Conservation (phyloP, 2,797 vertebrate species). For the Gymnopithys bicolor region DNA sequence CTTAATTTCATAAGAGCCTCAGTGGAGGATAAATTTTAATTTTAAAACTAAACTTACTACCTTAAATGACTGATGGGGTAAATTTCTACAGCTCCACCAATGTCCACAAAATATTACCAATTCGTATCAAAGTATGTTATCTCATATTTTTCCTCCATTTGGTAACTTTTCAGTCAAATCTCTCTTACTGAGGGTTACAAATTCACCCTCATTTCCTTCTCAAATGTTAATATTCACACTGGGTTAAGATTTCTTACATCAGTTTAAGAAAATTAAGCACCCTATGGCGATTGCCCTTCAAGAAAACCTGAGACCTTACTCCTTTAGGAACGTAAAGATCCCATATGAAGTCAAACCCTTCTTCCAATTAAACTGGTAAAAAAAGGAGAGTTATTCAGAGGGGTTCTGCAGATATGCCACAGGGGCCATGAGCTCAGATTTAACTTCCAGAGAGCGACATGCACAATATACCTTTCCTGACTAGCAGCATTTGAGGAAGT, state of each 20-base stretch:
- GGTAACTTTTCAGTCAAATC: not conserved
- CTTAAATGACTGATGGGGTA: not conserved
- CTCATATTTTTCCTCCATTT: rapidly evolving
- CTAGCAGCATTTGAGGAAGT: not conserved
- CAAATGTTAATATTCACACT: not conserved
- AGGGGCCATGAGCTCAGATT: not conserved
- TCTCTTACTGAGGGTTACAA: not conserved
- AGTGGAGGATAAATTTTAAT: not conserved
- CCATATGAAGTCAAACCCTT: not conserved
- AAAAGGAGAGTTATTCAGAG: not conserved
- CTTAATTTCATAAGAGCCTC: not conserved
- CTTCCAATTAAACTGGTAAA: not conserved
- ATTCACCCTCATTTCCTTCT: not conserved
- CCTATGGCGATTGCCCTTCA: not conserved
- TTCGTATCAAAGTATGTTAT: not conserved
- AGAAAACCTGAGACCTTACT: not conserved
- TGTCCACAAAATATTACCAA: not conserved
- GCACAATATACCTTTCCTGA: not conserved
- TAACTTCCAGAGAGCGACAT: not conserved
- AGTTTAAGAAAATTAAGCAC: not conserved
- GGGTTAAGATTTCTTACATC: not conserved
- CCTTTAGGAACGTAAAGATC: not conserved
- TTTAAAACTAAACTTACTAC: not conserved
- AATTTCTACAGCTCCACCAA: not conserved
- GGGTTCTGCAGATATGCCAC: not conserved